These are phyloP conservation scores for Ceratitis capitata DNA, from an alignment of 1,140 invertebrate genomes.

Conservation along the genomic window DNA sequence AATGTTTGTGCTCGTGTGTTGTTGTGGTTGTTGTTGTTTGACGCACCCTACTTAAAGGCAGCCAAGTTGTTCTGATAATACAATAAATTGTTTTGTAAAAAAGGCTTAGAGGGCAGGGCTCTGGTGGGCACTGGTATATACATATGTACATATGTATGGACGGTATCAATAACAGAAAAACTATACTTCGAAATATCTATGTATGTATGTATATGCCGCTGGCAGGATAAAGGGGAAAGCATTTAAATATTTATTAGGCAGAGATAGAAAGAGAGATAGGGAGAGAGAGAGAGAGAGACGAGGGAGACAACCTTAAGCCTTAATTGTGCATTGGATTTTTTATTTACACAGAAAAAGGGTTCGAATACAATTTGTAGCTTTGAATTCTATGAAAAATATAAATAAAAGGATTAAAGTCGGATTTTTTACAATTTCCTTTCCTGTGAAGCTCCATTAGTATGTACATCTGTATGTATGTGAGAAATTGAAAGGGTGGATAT, in stretches of 20 bases:
- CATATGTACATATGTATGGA: too few relatives aligned
- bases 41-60: conserved; percentile 34
- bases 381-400: not conserved
- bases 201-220: not conserved
- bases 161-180: not conserved
- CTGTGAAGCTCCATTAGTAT: not conserved
- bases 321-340: not conserved
- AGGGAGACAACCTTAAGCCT: not conserved
- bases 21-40: not conserved
- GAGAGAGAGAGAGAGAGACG: not conserved
- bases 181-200: too few relatives aligned
- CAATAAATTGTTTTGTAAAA: conserved; percentile 32
- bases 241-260: not conserved
- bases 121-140: too few relatives aligned
- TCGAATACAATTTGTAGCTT: not conserved
- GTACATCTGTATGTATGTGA: too few relatives aligned
- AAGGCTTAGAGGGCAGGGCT: conserved; percentile 6
- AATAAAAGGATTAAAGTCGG: not conserved
- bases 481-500: too few relatives aligned
- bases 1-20: not conserved
- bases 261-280: not conserved
- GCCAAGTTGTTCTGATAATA: conserved; percentile 2
- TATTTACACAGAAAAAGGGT: conserved; percentile 17
- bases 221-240: not conserved
- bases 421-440: not conserved